Evolutionary conservation across 1,140 invertebrate genomes (phyloP).

Genomic region (Habropoda laboriosa): DNA sequence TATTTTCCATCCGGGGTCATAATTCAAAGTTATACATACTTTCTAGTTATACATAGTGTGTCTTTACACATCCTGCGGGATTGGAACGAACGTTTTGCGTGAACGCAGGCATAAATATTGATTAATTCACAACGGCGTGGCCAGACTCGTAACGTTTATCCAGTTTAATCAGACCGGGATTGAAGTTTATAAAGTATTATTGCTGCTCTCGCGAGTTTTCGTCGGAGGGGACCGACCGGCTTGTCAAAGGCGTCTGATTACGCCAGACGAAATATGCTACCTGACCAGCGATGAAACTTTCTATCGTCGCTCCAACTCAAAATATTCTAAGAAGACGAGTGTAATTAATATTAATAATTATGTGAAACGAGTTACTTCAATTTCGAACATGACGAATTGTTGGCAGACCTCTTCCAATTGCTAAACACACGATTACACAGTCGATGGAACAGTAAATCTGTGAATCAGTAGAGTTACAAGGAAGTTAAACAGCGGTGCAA

Average conservation of each 20-base stretch:
- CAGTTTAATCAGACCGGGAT: not conserved
- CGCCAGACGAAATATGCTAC: not conserved
- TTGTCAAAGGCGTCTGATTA: conserved; percentile 15
- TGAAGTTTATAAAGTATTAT: conserved; percentile 30
- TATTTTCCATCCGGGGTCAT: too few relatives aligned
- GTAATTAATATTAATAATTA: too few relatives aligned
- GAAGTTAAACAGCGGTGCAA: conserved; percentile 42
- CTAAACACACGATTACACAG: not conserved
- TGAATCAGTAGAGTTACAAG: not conserved
- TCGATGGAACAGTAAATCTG: not conserved
- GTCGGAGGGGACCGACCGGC: not conserved
- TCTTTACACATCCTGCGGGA: not conserved
- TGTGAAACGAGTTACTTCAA: too few relatives aligned
- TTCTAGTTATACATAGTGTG: too few relatives aligned
- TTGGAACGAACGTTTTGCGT: not conserved
- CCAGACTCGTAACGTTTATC: not conserved
- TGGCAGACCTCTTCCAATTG: not conserved
- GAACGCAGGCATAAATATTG: not conserved
- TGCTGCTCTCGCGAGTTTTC: conserved; percentile 4
- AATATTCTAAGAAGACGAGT: not conserved
- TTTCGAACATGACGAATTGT: not conserved
- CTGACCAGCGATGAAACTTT: not conserved
- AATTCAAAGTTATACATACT: not conserved
- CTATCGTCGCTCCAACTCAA: too few relatives aligned
- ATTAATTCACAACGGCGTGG: not conserved